Evolutionary conservation across 2,797 vertebrate genomes (phyloP).

Genomic region (Smutsia temminckii): DNA sequence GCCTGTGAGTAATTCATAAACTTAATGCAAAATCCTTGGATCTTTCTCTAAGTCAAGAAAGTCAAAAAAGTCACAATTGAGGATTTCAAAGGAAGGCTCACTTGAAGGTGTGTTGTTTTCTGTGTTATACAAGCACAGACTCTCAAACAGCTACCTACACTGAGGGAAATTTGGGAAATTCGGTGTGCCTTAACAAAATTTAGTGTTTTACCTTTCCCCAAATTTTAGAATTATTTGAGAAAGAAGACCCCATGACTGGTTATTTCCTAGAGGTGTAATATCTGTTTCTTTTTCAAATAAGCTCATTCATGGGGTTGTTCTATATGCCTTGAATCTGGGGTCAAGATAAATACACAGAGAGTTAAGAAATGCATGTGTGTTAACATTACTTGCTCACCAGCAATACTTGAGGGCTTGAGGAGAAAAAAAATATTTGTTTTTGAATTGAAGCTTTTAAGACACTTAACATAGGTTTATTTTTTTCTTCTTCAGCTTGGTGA

Average conservation of each 20-base stretch:
- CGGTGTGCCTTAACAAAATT: not conserved
- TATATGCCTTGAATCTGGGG: not conserved
- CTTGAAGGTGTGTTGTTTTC: not conserved
- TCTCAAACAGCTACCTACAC: not conserved
- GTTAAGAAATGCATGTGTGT: not conserved
- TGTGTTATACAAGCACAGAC: not conserved
- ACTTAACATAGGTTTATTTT: not conserved
- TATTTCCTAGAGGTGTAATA: not conserved
- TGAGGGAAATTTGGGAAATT: not conserved
- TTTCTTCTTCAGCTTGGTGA: not conserved
- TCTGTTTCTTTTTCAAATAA: constrained; percentile 33
- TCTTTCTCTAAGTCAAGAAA: not conserved
- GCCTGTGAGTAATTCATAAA: not conserved
- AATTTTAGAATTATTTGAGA: constrained; percentile 28
- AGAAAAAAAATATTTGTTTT: not conserved
- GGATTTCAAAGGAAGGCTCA: not conserved
- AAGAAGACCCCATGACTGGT: not conserved
- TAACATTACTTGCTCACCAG: not conserved
- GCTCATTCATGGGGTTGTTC: not conserved
- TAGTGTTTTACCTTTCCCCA: constrained; percentile 9
- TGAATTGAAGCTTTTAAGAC: constrained; percentile 21
- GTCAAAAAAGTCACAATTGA: not conserved
- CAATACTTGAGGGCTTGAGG: constrained; percentile 18
- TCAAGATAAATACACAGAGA: not conserved
- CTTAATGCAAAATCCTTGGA: not conserved